Base-by-base conservation (phyloP, 2,888 invertebrate species). In the Cheilosia vernalis region DNA sequence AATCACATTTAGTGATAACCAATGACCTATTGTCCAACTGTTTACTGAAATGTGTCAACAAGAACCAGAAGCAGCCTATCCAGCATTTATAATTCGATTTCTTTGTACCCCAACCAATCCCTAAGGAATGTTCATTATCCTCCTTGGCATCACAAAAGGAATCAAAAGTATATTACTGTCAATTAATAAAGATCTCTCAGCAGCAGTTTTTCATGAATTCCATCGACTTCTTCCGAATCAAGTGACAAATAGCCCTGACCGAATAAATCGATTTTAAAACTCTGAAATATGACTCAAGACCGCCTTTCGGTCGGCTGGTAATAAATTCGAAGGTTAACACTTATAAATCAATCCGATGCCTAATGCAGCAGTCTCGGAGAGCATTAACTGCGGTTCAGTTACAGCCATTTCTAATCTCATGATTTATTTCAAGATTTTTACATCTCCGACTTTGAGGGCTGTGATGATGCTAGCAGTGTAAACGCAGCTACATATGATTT, bases 291-390 rank as follows among this genome's bases (percentile, higher is more conserved):
- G 21, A 51, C 15, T 13, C 51, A 7, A 51, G 24, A 51, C 24
- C 21, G 47, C 47, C 17, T 47, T 47, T 17, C 19, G 17, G 17
- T 47, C 47, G 47, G 17, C 9, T 47, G 19, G 47, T 53, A 53
- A 66, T 66, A 40, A 53, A 51, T 66, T 66, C 66, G n/a, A 66
- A 53, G 21, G 37, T 24, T 66, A 53, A 66, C 40, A 24, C 66
- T 17, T 53, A 67, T 67, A 67, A 67, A 67, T 67, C 66, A 67
- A 55, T 27, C 10, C 37, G 2, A 66, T 40, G 24, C 51, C 21
- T 27, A 66, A 66, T 27, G 66, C 42, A 19, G 10, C 17, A 47
- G 47, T 9, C 19, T 47, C 10, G 37, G 47, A 17, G 17, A 47
- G 19, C 47, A 47, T 47, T 47, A 47, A 17, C 47, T 47, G 47